These are phyloP conservation scores for Ceuthmochares aereus DNA, from an alignment of 2,113 vertebrate genomes.

Conservation along the genomic window DNA sequence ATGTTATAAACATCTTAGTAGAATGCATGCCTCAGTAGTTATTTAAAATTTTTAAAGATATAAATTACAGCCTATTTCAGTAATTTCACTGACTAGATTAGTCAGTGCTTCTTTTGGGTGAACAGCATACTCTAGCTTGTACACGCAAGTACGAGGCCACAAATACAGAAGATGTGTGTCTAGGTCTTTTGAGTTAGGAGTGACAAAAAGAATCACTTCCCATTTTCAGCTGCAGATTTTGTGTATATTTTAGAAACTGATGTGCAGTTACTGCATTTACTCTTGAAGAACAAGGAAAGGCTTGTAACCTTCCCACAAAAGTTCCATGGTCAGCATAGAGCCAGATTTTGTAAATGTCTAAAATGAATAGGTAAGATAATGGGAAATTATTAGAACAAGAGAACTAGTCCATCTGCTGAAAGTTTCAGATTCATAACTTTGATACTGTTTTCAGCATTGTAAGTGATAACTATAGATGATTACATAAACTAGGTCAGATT, in stretches of 20 bases:
- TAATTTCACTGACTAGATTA: no score
- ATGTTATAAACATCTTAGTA: background rate
- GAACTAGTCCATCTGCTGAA: background rate
- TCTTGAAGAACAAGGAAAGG: background rate
- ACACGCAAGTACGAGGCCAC: background rate
- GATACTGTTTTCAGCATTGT: background rate
- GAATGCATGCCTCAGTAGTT: background rate
- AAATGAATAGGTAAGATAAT: background rate
- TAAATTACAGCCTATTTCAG: background rate
- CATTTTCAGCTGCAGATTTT: background rate
- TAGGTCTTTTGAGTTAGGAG: background rate
- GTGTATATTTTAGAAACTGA: background rate
- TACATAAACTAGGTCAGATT: background rate
- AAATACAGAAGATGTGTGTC: background rate
- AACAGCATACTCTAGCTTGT: accelerated
- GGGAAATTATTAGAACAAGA: background rate
- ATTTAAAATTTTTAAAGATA: background rate
- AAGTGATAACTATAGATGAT: background rate
- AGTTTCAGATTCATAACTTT: background rate
- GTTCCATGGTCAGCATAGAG: background rate
- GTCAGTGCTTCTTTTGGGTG: background rate
- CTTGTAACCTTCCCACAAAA: background rate
- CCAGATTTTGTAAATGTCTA: background rate
- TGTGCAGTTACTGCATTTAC: background rate
- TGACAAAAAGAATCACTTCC: background rate